Conservation (phyloP, 2,888 invertebrate species). For the Chironomus tentans region DNA sequence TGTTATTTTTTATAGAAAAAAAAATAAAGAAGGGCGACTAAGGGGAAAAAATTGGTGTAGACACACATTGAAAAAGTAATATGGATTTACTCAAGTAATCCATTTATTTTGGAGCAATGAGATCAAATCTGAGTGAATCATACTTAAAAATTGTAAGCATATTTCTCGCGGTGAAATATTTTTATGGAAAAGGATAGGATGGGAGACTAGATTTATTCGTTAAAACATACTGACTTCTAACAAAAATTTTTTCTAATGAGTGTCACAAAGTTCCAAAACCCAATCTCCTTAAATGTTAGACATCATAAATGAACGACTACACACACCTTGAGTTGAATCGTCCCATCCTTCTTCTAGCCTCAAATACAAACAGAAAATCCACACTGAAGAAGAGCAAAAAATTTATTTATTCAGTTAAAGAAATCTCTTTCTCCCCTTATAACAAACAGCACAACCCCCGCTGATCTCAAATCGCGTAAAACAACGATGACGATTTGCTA, state of each 20-base stretch:
- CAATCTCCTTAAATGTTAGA: too few species aligned
- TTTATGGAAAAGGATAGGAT: background rate
- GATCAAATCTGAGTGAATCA: background rate
- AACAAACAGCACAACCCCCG: background rate
- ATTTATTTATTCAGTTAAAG: too few species aligned
- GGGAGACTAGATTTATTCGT: too few species aligned
- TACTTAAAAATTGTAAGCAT: background rate
- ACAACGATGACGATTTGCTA: constrained; percentile 2
- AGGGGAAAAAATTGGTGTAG: background rate
- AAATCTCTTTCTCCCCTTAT: too few species aligned
- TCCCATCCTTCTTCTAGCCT: too few species aligned
- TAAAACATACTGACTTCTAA: too few species aligned
- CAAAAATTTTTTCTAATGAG: too few species aligned
- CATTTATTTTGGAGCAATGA: constrained; percentile 9
- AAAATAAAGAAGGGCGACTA: background rate
- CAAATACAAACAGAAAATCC: too few species aligned
- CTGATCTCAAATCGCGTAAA: constrained; percentile 3
- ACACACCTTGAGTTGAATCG: too few species aligned
- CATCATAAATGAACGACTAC: too few species aligned
- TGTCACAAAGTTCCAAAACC: too few species aligned
- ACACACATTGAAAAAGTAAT: background rate
- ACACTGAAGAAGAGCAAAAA: too few species aligned
- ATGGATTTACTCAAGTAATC: constrained; percentile 6
- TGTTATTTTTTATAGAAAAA: background rate
- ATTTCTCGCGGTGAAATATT: background rate